These are phyloP conservation scores for Hippolais icterina DNA, from an alignment of 2,113 vertebrate genomes.

Conservation along the genomic window DNA sequence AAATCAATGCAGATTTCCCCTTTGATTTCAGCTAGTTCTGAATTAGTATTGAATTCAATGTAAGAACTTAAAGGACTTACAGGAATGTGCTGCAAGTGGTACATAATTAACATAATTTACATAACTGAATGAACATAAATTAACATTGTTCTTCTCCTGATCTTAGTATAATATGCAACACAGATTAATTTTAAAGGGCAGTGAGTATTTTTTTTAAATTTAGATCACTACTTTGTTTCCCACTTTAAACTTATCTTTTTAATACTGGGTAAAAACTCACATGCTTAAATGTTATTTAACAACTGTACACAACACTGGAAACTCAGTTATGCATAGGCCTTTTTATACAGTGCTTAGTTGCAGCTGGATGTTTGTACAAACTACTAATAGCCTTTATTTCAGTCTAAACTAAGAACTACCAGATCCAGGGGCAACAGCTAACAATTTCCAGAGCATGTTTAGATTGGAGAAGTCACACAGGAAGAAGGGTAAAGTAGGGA, in stretches of 20 bases:
- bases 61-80: not conserved
- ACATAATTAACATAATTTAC: not conserved
- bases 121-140: not conserved
- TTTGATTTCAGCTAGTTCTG: not conserved
- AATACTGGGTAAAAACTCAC: not conserved
- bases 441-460: slow-evolving; percentile 41
- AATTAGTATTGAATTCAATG: not conserved
- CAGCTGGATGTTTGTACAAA: slow-evolving; percentile 5
- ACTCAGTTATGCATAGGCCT: not conserved
- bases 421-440: slow-evolving; percentile 17
- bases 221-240: not conserved
- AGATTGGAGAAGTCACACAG: slow-evolving; percentile 22
- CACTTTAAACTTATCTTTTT: not conserved
- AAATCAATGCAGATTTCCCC: not conserved
- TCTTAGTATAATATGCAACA: not conserved
- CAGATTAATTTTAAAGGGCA: not conserved
- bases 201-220: not conserved
- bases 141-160: not conserved
- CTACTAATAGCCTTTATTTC: not conserved
- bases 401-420: not conserved
- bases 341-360: not conserved
- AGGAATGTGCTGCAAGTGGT: not conserved
- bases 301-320: not conserved
- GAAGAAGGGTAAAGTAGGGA: slow-evolving; percentile 15
- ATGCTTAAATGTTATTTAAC: not conserved